Evolutionary conservation across 2,888 invertebrate genomes (phyloP).

Genomic region (Gibbula magus): DNA sequence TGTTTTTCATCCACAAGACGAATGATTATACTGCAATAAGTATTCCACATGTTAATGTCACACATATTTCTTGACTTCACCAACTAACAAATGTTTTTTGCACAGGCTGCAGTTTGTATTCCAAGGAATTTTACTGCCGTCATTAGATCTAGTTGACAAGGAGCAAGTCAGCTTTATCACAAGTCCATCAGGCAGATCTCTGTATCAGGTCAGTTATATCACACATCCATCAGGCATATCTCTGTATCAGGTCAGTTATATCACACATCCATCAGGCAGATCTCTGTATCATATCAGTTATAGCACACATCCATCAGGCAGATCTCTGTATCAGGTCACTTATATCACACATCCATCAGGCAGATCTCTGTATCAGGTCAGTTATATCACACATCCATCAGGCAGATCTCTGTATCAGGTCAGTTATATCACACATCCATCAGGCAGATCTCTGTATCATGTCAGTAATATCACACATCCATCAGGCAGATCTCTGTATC

Average conservation of each 20-base stretch:
- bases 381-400: too few species aligned
- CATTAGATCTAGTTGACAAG: constrained; percentile 67
- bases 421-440: too few species aligned
- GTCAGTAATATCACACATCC: too few species aligned
- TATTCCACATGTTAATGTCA: too few species aligned
- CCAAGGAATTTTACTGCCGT: constrained; percentile 61
- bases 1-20: too few species aligned
- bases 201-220: constrained; percentile 61
- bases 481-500: too few species aligned
- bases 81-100: too few species aligned
- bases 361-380: background rate
- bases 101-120: constrained; percentile 64
- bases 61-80: too few species aligned
- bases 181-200: constrained; percentile 56
- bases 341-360: background rate
- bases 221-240: background rate
- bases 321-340: constrained; percentile 62
- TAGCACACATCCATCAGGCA: constrained; percentile 22
- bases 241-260: background rate
- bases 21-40: too few species aligned
- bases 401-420: too few species aligned
- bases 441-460: too few species aligned
- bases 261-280: background rate
- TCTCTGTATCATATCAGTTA: background rate
- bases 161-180: constrained; percentile 53